Percentiles rank a stretch among this genome's conserved stretches.
Conservation (phyloP, 2,797 vertebrate species). For the Toxotes lorentzi region DNA sequence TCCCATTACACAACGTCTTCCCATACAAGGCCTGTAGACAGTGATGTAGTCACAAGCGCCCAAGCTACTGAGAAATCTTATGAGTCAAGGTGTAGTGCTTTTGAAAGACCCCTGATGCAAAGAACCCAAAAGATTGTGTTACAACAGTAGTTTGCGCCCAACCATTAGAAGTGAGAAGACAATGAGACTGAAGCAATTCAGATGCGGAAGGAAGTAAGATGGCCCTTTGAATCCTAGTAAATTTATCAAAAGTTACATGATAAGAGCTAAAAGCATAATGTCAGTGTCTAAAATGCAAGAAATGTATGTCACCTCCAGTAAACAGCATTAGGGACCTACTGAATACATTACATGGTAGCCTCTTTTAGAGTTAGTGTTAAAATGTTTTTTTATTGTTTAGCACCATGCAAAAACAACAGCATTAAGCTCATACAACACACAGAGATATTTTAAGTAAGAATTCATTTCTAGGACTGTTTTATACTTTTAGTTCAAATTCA, state of each 20-base stretch:
- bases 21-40: conserved; percentile 50
- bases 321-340: neutral
- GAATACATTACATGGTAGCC: neutral
- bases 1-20: conserved; percentile 38
- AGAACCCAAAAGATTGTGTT: conserved; percentile 55
- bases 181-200: conserved; percentile 37
- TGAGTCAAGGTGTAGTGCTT: conserved; percentile 48
- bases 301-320: too few relatives aligned
- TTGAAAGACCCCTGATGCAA: conserved; percentile 58
- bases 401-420: neutral
- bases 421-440: neutral
- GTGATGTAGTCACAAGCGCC: conserved; percentile 19
- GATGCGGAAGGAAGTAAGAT: conserved; percentile 57
- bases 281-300: conserved; percentile 18
- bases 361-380: neutral
- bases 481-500: neutral
- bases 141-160: conserved; percentile 58
- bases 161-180: conserved; percentile 52
- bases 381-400: neutral
- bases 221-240: conserved; percentile 34
- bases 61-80: conserved; percentile 1
- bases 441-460: too few relatives aligned
- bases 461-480: neutral
- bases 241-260: conserved; percentile 25
- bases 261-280: conserved; percentile 17